phyloP scores from a whole-genome alignment of 2,113 vertebrate genomes.

The Mirounga angustirostris region DNA sequence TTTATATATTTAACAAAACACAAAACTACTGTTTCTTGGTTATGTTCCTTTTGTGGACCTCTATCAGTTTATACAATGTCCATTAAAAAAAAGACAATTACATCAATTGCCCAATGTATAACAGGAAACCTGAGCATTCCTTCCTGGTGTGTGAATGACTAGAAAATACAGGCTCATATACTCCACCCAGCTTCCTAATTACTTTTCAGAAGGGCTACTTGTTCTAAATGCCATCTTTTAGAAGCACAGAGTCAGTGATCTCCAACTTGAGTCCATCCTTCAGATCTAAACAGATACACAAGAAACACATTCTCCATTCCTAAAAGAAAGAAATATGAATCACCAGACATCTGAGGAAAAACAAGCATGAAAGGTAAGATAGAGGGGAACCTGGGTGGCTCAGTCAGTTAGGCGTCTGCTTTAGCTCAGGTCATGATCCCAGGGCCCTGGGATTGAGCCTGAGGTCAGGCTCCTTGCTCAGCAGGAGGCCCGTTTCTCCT shows the following conservation, averaged over 20 bases:
- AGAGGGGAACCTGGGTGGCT: background rate
- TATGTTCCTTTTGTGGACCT: background rate
- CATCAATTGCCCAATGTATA: background rate
- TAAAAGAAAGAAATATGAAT: background rate
- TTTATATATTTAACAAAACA: background rate
- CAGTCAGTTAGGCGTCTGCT: background rate
- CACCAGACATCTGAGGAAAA: background rate
- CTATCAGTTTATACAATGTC: background rate
- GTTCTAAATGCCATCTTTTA: background rate
- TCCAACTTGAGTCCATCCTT: background rate
- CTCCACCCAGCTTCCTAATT: background rate
- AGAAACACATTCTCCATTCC: background rate
- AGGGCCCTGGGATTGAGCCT: background rate
- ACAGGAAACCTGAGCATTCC: background rate
- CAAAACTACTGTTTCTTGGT: background rate
- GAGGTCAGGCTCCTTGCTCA: background rate
- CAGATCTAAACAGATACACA: background rate
- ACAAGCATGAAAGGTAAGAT: background rate
- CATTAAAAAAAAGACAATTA: background rate
- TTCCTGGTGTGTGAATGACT: background rate
- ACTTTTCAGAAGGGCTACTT: background rate
- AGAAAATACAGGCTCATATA: background rate
- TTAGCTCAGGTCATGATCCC: background rate
- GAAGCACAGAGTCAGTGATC: background rate
- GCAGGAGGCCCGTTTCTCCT: background rate